A percentile compares a stretch with the other conserved stretches of the same genome.
These are phyloP conservation scores for Stegodyphus dumicola DNA, from an alignment of 1,140 invertebrate species.

Conservation along the genomic window DNA sequence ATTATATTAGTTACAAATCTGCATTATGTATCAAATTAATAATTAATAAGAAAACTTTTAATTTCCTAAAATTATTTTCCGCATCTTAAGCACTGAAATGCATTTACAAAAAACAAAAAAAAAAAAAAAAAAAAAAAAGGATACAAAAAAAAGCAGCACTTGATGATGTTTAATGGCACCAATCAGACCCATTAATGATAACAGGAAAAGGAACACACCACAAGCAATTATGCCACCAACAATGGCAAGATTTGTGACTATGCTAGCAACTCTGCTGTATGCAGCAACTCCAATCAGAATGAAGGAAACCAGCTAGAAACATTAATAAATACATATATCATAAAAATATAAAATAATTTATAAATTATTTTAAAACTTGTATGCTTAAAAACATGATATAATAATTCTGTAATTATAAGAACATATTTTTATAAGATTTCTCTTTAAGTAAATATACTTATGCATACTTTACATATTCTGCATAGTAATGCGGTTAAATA, in stretches of 20 bases:
- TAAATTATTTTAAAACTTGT: neutral
- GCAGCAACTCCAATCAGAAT: constrained; percentile 91
- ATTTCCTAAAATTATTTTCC: no score
- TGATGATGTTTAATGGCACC: constrained; percentile 96
- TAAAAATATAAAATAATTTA: neutral
- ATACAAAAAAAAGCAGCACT: constrained; percentile 98
- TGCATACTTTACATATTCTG: no score
- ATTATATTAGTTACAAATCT: no score
- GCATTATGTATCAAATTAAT: no score
- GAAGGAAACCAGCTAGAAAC: constrained; percentile 85
- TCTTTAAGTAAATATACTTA: no score
- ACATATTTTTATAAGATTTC: no score
- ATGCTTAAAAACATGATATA: neutral
- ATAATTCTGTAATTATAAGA: no score
- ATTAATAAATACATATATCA: constrained; percentile 60
- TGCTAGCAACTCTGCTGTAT: constrained; percentile 84
- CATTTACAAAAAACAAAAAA: no score
- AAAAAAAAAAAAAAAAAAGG: no score
- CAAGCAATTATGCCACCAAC: constrained; percentile 93
- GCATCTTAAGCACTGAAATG: no score
- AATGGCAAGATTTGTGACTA: constrained; percentile 86
- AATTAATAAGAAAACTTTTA: no score
- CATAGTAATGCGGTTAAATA: no score
- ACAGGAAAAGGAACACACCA: constrained; percentile 91
- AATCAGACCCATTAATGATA: constrained; percentile 88